These are phyloP conservation scores for Phycodurus eques DNA, from an alignment of 2,113 vertebrate species.

Conservation along the genomic window DNA sequence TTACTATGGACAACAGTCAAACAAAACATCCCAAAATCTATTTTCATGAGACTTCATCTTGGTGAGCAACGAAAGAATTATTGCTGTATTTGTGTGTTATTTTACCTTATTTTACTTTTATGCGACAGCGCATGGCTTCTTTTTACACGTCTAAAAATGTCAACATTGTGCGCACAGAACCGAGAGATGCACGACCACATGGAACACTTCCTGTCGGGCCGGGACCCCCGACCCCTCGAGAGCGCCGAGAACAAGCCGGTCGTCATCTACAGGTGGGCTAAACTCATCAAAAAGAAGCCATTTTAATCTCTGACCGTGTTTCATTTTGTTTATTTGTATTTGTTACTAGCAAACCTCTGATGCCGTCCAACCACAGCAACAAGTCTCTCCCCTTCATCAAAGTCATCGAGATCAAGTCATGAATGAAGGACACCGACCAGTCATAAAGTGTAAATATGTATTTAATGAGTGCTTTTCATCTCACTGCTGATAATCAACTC, in stretches of 20 bases:
- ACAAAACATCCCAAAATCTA: neutral
- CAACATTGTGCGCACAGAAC: slow-evolving; percentile 71
- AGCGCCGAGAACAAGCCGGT: slow-evolving; percentile 72
- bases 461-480: slow-evolving; percentile 39
- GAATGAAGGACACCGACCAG: slow-evolving; percentile 33
- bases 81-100: no score
- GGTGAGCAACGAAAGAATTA: no score
- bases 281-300: neutral
- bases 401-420: slow-evolving; percentile 82
- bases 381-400: slow-evolving; percentile 85
- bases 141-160: neutral
- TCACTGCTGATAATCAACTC: slow-evolving; percentile 10
- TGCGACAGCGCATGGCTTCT: neutral
- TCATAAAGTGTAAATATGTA: slow-evolving; percentile 39
- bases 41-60: neutral
- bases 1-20: no score
- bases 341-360: slow-evolving; percentile 73
- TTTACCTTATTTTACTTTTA: no score
- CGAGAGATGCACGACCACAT: slow-evolving; percentile 87
- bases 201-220: slow-evolving; percentile 78
- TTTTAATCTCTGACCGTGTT: neutral
- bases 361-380: slow-evolving; percentile 57
- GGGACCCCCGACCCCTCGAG: slow-evolving; percentile 41
- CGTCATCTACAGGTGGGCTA: slow-evolving; percentile 76
- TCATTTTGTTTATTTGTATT: neutral